Evolutionary conservation across 2,797 vertebrate genomes (phyloP), one percentile per base, ranked within the genome.

Genomic region (Argya squamiceps): DNA sequence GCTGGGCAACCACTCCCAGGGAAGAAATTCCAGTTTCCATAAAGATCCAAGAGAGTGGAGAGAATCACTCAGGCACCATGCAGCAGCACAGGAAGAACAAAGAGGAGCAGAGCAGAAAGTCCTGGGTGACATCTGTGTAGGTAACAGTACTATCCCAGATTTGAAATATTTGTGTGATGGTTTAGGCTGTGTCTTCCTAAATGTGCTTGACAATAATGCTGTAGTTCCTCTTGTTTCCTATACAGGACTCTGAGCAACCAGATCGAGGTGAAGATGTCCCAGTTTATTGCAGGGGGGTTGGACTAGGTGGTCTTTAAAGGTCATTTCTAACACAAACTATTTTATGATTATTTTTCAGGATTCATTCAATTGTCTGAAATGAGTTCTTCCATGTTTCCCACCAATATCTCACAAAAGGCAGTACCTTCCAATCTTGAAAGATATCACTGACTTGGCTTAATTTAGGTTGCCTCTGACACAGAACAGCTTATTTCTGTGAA

Each of bases 381-480:
- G 23, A 1, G 1, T 0, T 15, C 49, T 84, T 58, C 10, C 10
- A 20, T 46, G 65, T 58, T 80, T 37, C 26, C 32, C 41, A 71
- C 44, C 24, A 62, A 7, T 36, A 75, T 83, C 84, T 59, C 37
- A 70, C 43, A 56, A 49, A 70, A 80, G 30, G 34, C 11, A 30
- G 14, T 44, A 56, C 29, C 15, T 68, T 82, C 67, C 41, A 53
- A 0, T 32, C 17, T 30, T 70, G 7, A 64, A 76, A 73, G 3
- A 7, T 32, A 47, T 5, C n/a, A 41, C 8, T 44, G 43, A 62
- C 26, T 32, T 50, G 12, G 12, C 22, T 29, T 69, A 67, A 26
- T 84, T 87, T 74, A 76, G 9, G 59, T 78, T 67, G 19, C 34
- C 27, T 81, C 36, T 86, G 65, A 41, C 80, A 89, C 46, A 82